Evolutionary conservation across 2,888 invertebrate species (phyloP).

Genomic region (Drosophila bunnanda): DNA sequence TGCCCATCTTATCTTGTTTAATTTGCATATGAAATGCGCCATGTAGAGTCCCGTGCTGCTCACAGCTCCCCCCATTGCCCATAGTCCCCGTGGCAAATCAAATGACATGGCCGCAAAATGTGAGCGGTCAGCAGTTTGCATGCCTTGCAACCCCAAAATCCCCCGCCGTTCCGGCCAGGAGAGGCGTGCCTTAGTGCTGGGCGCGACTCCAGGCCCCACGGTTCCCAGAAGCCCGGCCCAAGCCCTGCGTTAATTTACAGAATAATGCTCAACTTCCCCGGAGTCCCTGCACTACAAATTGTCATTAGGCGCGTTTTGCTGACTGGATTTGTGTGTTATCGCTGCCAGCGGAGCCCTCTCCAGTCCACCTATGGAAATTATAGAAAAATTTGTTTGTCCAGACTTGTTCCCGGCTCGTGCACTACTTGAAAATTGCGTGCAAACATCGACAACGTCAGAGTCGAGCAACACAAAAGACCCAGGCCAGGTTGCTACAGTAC

Average conservation of each 20-base stretch:
- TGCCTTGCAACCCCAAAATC: slow-evolving; percentile 30
- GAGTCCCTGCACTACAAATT: slow-evolving; percentile 58
- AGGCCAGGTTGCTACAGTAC: slow-evolving; percentile 35
- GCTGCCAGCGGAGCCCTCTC: slow-evolving; percentile 30
- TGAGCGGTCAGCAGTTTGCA: slow-evolving; percentile 39
- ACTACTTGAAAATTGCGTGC: slow-evolving; percentile 80
- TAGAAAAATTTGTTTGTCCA: slow-evolving; percentile 77
- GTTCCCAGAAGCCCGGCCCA: slow-evolving; percentile 16
- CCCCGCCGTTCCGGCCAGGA: slow-evolving; percentile 3
- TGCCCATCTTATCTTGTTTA: slow-evolving; percentile 75
- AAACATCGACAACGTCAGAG: slow-evolving; percentile 53
- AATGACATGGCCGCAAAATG: slow-evolving; percentile 66
- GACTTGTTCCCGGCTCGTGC: slow-evolving; percentile 60
- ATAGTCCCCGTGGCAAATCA: slow-evolving; percentile 68
- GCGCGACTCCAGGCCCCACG: slow-evolving; percentile 15
- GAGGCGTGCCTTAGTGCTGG: slow-evolving; percentile 51
- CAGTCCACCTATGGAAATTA: slow-evolving; percentile 63
- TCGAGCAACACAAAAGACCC: slow-evolving; percentile 10
- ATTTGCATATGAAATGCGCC: slow-evolving; percentile 82
- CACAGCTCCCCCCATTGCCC: slow-evolving; percentile 27
- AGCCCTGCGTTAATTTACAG: slow-evolving; percentile 74
- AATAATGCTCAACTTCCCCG: slow-evolving; percentile 69
- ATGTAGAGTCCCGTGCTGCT: slow-evolving; percentile 50
- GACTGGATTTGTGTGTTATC: slow-evolving; percentile 47
- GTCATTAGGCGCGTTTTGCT: slow-evolving; percentile 70